Base-by-base conservation (phyloP, 2,888 invertebrate species). In the Megamerina dolium region DNA sequence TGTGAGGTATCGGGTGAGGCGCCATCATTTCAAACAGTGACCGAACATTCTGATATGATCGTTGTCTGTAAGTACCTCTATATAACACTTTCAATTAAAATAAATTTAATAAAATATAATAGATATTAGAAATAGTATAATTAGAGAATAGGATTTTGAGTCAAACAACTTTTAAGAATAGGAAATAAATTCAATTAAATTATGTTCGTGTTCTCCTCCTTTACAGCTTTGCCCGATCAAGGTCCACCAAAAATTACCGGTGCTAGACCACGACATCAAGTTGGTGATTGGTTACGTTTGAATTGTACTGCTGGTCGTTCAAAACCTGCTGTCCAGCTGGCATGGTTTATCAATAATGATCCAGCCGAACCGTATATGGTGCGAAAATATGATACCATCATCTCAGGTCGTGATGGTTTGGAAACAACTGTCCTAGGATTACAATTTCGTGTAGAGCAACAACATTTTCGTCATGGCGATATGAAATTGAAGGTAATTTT, bases 1-100 rank as follows among this genome's bases (percentile, higher is more conserved):
- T 83, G 83, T 64, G 82, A 83, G 64, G 82, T 83, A 53, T 81
- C 82, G 43, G 82, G 80, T 30, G 82, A 83, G 63, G 82, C 82
- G 35, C 83, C 83, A 35, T 78, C 77, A 50, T 83, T 83, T 65
- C 78, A 81, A 66, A 83, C 82, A 42, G 81, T 82, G 54, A 77
- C 77, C 35, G 80, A 81, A 60, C 78, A 78, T 59, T 78, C 78
- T 52, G 77, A 79, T 59, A 82, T 82, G 80, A 74, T 74, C 57
- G 81, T 82, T 59, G 82, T 82, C 46, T 81, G 82, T 82, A 73
- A 79, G 80, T 78, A 63, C 54, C 41, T 9, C n/a, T n/a, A 63
- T 53, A n/a, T 8, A 8, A n/a, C n/a, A n/a, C n/a, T n/a, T n/a
- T n/a, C n/a, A n/a, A n/a, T n/a, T n/a, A n/a, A n/a, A n/a, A n/a